Evolutionary conservation across 1,140 invertebrate species (phyloP), one percentile per base, ranked within the genome.

Genomic region (Dendroctonus valens): DNA sequence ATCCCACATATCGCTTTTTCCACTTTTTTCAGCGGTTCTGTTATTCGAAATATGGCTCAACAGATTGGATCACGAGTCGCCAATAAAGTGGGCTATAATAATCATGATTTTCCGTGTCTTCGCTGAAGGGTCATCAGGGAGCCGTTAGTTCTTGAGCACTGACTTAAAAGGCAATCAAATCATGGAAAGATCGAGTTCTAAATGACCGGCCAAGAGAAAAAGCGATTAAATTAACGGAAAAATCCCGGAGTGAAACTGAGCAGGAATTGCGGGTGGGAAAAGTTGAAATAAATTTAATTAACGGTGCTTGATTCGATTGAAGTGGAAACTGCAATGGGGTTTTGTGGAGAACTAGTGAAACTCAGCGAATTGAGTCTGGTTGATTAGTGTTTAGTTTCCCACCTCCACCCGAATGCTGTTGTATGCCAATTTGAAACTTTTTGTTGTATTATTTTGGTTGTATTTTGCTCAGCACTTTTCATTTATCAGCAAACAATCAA

Each of bases 211-310:
- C 11, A 48, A 48, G 14, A 48, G 46, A 48, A 14, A 48, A 48
- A 48, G 14, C 46, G 46, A 48, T 48, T 48, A 11, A 48, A 48
- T 48, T 48, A 48, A 48, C 55, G 39, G 6, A 5, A 7, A 14
- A 42, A 48, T 11, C 38, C 12, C n/a, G n/a, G n/a, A n/a, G n/a
- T n/a, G n/a, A n/a, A n/a, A n/a, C n/a, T n/a, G n/a, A n/a, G n/a
- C n/a, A n/a, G n/a, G n/a, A n/a, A n/a, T n/a, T n/a, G n/a, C n/a
- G n/a, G n/a, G n/a, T n/a, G n/a, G n/a, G n/a, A n/a, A 58, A 40
- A 12, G 44, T 39, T 48, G 41, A 50, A 61, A 14, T 15, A 9
- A 9, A 52, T 50, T 51, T 38, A 65, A 59, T 41, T 49, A 38
- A 26, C 52, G 50, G n/a, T 38, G 8, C 40, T 58, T 42, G 15